phyloP scores from a whole-genome alignment of 2,797 vertebrate species.

The Ambastaia sidthimunki region DNA sequence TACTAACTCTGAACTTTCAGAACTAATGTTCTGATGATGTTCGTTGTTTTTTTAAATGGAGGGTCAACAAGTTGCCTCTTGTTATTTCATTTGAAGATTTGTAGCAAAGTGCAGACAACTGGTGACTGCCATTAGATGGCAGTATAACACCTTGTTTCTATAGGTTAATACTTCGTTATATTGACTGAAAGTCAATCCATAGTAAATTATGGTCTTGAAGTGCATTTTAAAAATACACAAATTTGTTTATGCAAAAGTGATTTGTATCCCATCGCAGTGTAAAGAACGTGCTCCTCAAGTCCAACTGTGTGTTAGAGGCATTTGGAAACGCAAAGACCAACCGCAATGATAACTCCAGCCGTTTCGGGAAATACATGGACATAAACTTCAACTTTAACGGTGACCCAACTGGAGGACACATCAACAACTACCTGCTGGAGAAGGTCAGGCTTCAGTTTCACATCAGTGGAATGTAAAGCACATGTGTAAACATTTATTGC shows the following conservation, averaged over 20 bases:
- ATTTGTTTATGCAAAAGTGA: not conserved
- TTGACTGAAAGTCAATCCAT: not conserved
- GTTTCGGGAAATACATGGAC: conserved; percentile 97
- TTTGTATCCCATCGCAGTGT: conserved; percentile 71
- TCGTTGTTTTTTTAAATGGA: not conserved
- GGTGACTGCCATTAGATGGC: too few relatives aligned
- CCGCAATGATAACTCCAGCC: conserved; percentile 94
- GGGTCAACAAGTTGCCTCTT: too few relatives aligned
- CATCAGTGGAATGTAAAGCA: not conserved
- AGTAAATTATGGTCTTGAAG: not conserved
- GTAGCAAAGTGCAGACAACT: too few relatives aligned
- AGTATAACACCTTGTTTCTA: too few relatives aligned
- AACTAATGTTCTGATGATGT: not conserved
- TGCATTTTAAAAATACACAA: not conserved
- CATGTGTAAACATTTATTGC: too few relatives aligned
- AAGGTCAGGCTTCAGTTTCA: conserved; percentile 78
- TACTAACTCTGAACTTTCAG: not conserved
- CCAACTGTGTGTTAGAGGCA: conserved; percentile 92
- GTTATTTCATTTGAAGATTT: too few relatives aligned
- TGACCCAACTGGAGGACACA: conserved; percentile 90
- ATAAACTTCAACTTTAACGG: conserved; percentile 98
- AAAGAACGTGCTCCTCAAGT: conserved; percentile 90
- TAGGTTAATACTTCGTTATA: too few relatives aligned
- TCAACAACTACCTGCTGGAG: conserved; percentile 95
- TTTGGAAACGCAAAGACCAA: conserved; percentile 94